phyloP scores from a whole-genome alignment of 2,797 vertebrate genomes.

The Bufotes viridis region DNA sequence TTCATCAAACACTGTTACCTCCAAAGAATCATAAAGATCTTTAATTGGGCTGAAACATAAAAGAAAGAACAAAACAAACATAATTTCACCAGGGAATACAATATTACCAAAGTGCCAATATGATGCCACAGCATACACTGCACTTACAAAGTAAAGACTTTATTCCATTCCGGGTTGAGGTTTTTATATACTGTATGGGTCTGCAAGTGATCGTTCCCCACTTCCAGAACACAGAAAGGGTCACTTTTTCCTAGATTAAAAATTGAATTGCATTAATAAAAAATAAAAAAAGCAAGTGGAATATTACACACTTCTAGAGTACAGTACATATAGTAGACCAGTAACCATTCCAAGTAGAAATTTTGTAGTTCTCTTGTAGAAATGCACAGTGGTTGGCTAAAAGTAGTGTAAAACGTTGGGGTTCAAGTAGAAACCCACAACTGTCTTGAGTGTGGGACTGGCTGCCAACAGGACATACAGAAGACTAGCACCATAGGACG shows the following conservation, averaged over 20 bases:
- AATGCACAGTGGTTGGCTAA: too few species aligned
- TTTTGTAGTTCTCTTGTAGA: too few species aligned
- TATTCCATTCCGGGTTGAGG: conserved; percentile 95
- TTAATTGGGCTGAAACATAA: conserved; percentile 85
- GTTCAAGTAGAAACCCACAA: too few species aligned
- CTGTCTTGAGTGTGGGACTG: too few species aligned
- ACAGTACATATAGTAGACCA: too few species aligned
- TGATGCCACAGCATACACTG: too few species aligned
- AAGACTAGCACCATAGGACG: too few species aligned
- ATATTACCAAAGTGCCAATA: too few species aligned
- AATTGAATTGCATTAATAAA: neutral
- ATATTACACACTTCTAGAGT: too few species aligned
- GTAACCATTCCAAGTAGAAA: too few species aligned
- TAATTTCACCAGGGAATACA: neutral
- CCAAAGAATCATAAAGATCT: conserved; percentile 90
- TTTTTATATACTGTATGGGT: conserved; percentile 91
- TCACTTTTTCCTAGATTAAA: conserved; percentile 88
- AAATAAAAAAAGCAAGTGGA: neutral
- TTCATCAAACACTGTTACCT: conserved; percentile 91
- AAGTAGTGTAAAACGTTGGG: too few species aligned
- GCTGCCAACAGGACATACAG: too few species aligned
- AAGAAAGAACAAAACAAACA: neutral
- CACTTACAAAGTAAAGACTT: conserved; percentile 91
- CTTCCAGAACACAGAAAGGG: conserved; percentile 89
- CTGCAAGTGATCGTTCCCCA: conserved; percentile 91